Evolutionary conservation across 2,797 vertebrate genomes (phyloP), one percentile per base, ranked within the genome.

Genomic region (Enteromius treurensis): DNA sequence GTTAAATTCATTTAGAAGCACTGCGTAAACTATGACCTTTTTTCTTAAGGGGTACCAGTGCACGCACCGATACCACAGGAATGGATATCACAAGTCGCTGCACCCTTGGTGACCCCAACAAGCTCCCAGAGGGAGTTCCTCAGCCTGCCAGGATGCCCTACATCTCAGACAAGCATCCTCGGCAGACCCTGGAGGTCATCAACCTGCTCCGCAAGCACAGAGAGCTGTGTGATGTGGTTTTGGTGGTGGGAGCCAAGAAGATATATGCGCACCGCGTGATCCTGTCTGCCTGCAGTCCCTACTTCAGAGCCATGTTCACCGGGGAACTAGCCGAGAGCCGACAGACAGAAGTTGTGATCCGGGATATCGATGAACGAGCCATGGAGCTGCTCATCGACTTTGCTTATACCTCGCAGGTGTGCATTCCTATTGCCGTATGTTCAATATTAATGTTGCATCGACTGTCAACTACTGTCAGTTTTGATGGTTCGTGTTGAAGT

Each of bases 21-120:
- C 60, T 4, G 0, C 26, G 21, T 21, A n/a, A 74, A 4, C 17
- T 32, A 19, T 10, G 5, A 32, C 4, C 2, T 14, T 47, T 21
- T 32, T 69, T 8, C 15, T 2, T 51, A 78, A 99, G 98, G 98
- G 97, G 95, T 94, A 95, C 96, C 93, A 97, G 94, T 89, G 95
- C 96, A 95, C 97, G 97, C 88, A 95, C 96, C 96, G 98, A 99
- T 95, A 95, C 96, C 92, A 98, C 97, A 91, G 98, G 97, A 95
- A 99, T 99, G 98, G 98, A 99, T 83, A 98, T 99, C 92, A 99
- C 98, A 88, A 99, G 96, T 94, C 98, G 98, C 90, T 99, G 98
- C 93, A 99, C 98, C 83, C 95, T 99, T 68, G 98, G 98, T 91
- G 98, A 99, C 95, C 98, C 98, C 93, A 99, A 99, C 94, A 99